Conservation (phyloP, 1,140 invertebrate genomes). For the Vanessa tameamea region DNA sequence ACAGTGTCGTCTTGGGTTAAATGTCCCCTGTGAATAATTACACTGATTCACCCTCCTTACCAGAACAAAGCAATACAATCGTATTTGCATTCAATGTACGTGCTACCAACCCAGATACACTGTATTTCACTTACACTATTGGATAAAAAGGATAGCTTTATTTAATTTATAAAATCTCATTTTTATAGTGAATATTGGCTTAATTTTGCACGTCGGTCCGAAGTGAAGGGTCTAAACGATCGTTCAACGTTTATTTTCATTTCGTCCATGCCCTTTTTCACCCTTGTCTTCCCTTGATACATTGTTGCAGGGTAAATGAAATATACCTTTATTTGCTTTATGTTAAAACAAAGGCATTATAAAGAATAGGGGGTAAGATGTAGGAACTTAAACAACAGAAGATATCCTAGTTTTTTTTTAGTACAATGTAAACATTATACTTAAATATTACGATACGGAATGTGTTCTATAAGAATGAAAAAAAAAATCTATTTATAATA, state of each 20-base stretch:
- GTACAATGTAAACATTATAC: not conserved
- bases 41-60: not conserved
- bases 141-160: too few relatives aligned
- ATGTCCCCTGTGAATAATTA: not conserved
- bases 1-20: too few relatives aligned
- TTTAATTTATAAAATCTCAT: slow-evolving; percentile 36
- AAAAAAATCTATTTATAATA: too few relatives aligned
- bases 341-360: slow-evolving; percentile 45
- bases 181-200: slow-evolving; percentile 43
- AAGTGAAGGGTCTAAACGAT: slow-evolving; percentile 63
- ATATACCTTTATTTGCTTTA: slow-evolving; percentile 48
- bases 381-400: slow-evolving; percentile 4
- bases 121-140: too few relatives aligned
- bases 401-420: not conserved
- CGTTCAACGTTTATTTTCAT: slow-evolving; percentile 75
- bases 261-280: slow-evolving; percentile 66
- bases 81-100: too few relatives aligned
- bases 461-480: too few relatives aligned
- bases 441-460: not conserved
- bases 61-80: too few relatives aligned
- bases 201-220: slow-evolving; percentile 51
- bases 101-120: too few relatives aligned
- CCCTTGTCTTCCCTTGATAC: slow-evolving; percentile 48
- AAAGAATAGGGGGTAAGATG: slow-evolving; percentile 18
- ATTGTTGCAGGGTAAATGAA: slow-evolving; percentile 45